A percentile compares a stretch with the other conserved stretches of the same genome.
phyloP scores from a whole-genome alignment of 92 coral and sea anemone genomes.

The Desmophyllum pertusum region DNA sequence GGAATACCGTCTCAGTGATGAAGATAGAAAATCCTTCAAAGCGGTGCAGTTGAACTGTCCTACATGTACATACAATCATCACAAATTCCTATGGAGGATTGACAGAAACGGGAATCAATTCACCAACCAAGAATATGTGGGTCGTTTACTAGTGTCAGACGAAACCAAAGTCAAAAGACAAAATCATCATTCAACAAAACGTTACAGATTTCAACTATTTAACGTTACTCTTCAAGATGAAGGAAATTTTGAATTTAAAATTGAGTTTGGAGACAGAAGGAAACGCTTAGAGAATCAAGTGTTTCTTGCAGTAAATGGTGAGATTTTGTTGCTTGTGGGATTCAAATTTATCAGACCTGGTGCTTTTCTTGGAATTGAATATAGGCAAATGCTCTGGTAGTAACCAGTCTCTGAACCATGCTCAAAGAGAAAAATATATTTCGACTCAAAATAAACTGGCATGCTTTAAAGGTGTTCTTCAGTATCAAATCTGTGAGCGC shows the following conservation, averaged over 20 bases:
- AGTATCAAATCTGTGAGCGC: no score
- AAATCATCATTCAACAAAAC: background rate
- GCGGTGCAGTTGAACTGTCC: background rate
- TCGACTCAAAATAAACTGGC: no score
- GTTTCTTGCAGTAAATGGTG: constrained; percentile 2
- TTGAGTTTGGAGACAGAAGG: background rate
- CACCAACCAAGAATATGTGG: background rate
- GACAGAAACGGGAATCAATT: background rate
- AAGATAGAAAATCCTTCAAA: background rate
- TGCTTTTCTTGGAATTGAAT: no score
- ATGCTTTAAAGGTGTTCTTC: no score
- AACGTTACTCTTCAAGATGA: constrained; percentile 6
- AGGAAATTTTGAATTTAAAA: background rate
- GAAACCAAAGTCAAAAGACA: background rate
- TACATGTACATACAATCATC: background rate
- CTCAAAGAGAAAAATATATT: no score
- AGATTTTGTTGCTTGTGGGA: background rate
- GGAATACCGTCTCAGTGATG: constrained; percentile 6
- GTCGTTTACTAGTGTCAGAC: background rate
- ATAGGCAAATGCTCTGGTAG: no score
- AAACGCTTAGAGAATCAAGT: background rate
- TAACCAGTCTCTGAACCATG: no score
- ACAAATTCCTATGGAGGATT: background rate
- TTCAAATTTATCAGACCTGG: no score
- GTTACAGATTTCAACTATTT: background rate